A percentile compares a stretch with the other conserved stretches of the same genome.
These are phyloP conservation scores for Lepidothrix coronata DNA, from an alignment of 2,113 vertebrate genomes.

Conservation along the genomic window DNA sequence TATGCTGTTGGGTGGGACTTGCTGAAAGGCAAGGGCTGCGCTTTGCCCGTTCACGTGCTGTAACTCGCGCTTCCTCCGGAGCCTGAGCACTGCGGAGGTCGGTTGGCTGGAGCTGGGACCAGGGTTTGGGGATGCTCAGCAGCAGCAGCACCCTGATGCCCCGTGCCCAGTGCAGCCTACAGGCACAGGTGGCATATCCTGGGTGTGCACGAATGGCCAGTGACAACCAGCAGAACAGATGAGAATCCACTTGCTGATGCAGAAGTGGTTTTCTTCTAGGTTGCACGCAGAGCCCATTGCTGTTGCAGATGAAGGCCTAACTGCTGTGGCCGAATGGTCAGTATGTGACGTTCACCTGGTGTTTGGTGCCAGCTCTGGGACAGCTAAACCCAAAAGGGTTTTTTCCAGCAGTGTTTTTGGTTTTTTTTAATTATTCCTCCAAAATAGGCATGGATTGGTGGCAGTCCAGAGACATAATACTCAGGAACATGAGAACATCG, in stretches of 20 bases:
- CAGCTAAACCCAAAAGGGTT: neutral
- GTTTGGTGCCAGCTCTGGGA: neutral
- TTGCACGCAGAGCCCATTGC: rapidly evolving
- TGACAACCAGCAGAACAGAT: neutral
- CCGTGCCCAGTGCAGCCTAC: neutral
- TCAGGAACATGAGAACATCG: neutral
- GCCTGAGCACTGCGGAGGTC: neutral
- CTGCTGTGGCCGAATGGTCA: neutral
- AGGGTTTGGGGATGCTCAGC: neutral
- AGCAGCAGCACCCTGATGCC: neutral
- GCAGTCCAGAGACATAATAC: neutral
- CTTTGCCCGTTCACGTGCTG: rapidly evolving
- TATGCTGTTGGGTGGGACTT: neutral
- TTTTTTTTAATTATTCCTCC: neutral
- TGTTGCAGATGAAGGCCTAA: neutral
- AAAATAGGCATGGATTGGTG: neutral
- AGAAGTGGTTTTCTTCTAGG: neutral
- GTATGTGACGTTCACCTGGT: neutral
- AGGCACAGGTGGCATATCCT: rapidly evolving
- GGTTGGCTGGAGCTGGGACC: too few relatives aligned
- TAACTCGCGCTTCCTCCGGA: neutral
- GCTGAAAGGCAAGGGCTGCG: neutral
- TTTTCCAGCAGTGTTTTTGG: neutral
- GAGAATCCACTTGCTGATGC: neutral
- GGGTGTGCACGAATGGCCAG: rapidly evolving